Evolutionary conservation across 2,113 vertebrate species (phyloP), one percentile per base, ranked within the genome.

Genomic region (Noturus placidus): DNA sequence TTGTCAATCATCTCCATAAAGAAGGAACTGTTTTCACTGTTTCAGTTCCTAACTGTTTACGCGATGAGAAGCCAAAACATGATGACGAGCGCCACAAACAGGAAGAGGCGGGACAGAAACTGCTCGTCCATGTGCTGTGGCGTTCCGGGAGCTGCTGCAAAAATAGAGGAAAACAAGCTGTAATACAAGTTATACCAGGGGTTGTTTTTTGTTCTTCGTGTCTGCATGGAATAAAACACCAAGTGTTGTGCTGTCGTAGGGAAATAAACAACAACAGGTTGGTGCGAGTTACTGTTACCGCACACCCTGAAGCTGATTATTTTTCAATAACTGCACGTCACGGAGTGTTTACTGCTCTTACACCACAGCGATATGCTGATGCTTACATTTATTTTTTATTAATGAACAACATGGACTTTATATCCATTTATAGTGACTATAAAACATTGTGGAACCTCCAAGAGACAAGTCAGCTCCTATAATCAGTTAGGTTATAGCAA

Each of bases 51-150:
- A n/a, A 89, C 4, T 10, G 22, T 88, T 89, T 94, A 99, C 35
- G 98, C 98, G 69, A 99, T 99, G 81, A 99, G 94, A 87, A 99
- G 96, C 98, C 98, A 99, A 92, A 99, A 99, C 97, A 99, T 99
- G 91, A 99, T 99, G 91, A 99, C 96, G 90, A 99, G 95, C 57
- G 98, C 98, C 54, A 98, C 98, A 88, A 99, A 99, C 91, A 99
- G 95, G 95, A 99, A 99, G 91, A 99, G 98, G 88, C 98, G 97
- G 69, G 98, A 99, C 88, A 99, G 96, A 93, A 99, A 99, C 95
- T 99, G 98, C 84, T 99, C 98, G 38, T 99, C 98, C 92, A 93
- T 96, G 78, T 99, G 97, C 90, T 99, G 98, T 6, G 98, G 98
- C 9, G 98, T 99, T 87, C 98, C 98, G 2, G 98, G 98, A 88